These are phyloP conservation scores for Hofmannophila pseudospretella DNA, from an alignment of 2,888 invertebrate species.

Conservation along the genomic window DNA sequence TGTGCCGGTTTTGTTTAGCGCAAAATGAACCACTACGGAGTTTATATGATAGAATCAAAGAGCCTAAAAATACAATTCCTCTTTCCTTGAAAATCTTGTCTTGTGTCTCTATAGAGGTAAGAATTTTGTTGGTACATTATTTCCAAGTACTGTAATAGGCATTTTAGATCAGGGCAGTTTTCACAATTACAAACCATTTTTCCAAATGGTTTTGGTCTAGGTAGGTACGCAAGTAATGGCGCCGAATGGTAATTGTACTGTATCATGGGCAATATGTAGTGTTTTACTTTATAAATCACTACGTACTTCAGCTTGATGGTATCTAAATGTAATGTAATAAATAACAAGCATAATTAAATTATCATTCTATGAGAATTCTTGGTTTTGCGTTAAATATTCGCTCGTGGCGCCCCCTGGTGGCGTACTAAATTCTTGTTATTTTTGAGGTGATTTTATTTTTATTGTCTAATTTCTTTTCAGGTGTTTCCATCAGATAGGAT, in stretches of 20 bases:
- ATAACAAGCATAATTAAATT: no score
- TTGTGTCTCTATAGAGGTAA: conserved; percentile 87
- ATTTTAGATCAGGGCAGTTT: no score
- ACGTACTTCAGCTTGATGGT: no score
- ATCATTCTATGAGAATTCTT: no score
- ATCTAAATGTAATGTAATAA: no score
- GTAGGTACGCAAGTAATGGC: no score
- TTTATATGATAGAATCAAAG: conserved; percentile 80
- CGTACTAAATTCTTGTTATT: no score
- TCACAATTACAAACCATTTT: no score
- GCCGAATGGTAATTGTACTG: conserved; percentile 5
- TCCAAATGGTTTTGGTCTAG: no score
- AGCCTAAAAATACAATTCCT: conserved; percentile 79
- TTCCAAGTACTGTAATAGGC: no score
- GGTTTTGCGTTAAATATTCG: not conserved
- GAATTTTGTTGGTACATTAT: conserved; percentile 9
- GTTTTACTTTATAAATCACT: no score
- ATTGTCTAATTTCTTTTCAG: conserved; percentile 36
- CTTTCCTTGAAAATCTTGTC: conserved; percentile 87
- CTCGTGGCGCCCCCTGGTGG: conserved; percentile 17
- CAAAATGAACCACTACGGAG: conserved; percentile 80
- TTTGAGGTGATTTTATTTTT: not conserved
- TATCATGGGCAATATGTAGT: no score
- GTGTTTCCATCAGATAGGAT: conserved; percentile 83
- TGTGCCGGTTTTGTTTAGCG: conserved; percentile 86